A percentile compares a stretch with the other conserved stretches of the same genome.
Conservation (phyloP, 1,140 invertebrate genomes). For the Physella acuta region DNA sequence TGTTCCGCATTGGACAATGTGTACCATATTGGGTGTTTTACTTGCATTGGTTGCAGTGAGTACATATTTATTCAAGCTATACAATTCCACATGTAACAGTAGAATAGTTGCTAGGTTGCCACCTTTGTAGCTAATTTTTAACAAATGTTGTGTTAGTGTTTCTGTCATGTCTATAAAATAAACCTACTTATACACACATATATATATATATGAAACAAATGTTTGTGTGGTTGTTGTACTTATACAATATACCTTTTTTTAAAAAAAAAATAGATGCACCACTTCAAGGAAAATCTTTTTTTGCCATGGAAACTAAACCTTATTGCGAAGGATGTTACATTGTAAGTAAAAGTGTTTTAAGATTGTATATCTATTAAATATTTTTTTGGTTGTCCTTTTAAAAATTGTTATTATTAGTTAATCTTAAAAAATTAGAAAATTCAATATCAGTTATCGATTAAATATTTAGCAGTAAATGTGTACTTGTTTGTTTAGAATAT, state of each 20-base stretch:
- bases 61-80: too few relatives aligned
- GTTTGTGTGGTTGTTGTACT: too few relatives aligned
- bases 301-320: slow-evolving; percentile 88
- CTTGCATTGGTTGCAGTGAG: slow-evolving; percentile 80
- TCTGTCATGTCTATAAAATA: too few relatives aligned
- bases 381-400: background rate
- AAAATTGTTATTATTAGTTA: background rate
- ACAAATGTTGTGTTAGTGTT: too few relatives aligned
- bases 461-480: background rate
- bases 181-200: too few relatives aligned
- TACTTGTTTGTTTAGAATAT: background rate
- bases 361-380: too few relatives aligned
- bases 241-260: too few relatives aligned
- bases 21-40: slow-evolving; percentile 94
- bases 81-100: too few relatives aligned
- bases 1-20: slow-evolving; percentile 95
- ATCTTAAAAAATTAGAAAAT: too few relatives aligned
- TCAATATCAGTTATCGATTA: background rate
- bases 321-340: slow-evolving; percentile 94
- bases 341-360: slow-evolving; percentile 58
- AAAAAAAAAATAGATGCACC: slow-evolving; percentile 27
- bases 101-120: too few relatives aligned
- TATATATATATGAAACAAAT: too few relatives aligned
- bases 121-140: too few relatives aligned
- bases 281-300: slow-evolving; percentile 92